These are phyloP conservation scores for Ephialtes manifestator DNA, from an alignment of 2,888 invertebrate genomes.

Conservation along the genomic window DNA sequence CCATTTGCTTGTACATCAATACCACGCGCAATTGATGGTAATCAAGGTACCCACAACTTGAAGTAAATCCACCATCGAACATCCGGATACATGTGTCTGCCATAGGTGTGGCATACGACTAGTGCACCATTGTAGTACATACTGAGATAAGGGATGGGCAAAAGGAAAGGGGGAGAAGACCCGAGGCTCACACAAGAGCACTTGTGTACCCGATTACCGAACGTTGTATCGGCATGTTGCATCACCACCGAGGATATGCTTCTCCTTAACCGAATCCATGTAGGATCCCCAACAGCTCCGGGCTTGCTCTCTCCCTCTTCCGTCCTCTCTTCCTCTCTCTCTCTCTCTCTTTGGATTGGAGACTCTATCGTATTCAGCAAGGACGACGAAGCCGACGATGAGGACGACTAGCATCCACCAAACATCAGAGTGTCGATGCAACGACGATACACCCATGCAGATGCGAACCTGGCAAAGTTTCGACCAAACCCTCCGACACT, in stretches of 20 bases:
- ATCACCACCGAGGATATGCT: slow-evolving; percentile 60
- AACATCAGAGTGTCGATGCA: slow-evolving; percentile 50
- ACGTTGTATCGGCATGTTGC: slow-evolving; percentile 62
- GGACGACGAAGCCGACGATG: slow-evolving; percentile 44
- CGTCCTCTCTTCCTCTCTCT: slow-evolving; percentile 1
- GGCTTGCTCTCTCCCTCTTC: slow-evolving; percentile 25
- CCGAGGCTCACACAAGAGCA: slow-evolving; percentile 53
- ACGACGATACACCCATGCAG: slow-evolving; percentile 39
- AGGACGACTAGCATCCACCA: slow-evolving; percentile 30
- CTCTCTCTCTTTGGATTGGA: slow-evolving; percentile 11
- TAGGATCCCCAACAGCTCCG: slow-evolving; percentile 44
- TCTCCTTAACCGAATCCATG: slow-evolving; percentile 66
- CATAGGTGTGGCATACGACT: slow-evolving; percentile 30
- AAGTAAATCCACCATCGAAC: slow-evolving; percentile 12
- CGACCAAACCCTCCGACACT: slow-evolving; percentile 42
- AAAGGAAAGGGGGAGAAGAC: slow-evolving; percentile 42
- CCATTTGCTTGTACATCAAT: slow-evolving; percentile 12
- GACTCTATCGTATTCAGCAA: slow-evolving; percentile 17
- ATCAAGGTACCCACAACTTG: slow-evolving; percentile 38
- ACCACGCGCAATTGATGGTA: slow-evolving; percentile 40
- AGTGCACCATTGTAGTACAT: slow-evolving; percentile 21
- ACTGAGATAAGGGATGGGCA: slow-evolving; percentile 21
- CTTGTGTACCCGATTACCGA: slow-evolving; percentile 62
- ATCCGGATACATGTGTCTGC: slow-evolving; percentile 22
- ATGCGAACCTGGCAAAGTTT: slow-evolving; percentile 50